Conservation (phyloP, 1,140 invertebrate species). For the Drosophila repletoides region DNA sequence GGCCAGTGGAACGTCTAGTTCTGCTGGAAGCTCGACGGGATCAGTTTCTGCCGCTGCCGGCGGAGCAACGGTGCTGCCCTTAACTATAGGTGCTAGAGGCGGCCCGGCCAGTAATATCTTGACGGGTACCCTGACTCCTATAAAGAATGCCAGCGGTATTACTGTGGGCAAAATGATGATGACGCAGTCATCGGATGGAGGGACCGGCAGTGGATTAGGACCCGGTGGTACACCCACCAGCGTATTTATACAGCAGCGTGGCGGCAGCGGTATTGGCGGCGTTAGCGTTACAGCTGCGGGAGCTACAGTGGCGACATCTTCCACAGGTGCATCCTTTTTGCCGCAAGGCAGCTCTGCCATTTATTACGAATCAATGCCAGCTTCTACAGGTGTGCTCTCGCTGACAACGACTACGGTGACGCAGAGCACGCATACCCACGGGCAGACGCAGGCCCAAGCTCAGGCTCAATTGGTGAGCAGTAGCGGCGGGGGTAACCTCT, state of each 20-base stretch:
- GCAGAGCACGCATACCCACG: conserved; percentile 57
- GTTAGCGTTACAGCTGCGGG: conserved; percentile 20
- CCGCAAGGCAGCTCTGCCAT: conserved; percentile 67
- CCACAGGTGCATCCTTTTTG: conserved; percentile 15
- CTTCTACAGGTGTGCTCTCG: conserved; percentile 76
- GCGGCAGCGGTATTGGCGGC: conserved; percentile 18
- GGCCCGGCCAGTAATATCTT: conserved; percentile 56
- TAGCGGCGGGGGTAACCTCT: conserved; percentile 47
- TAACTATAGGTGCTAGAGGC: conserved; percentile 68
- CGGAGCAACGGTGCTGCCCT: conserved; percentile 69
- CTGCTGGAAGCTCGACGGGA: conserved; percentile 35
- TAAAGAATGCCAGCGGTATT: conserved; percentile 70
- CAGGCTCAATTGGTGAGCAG: conserved; percentile 67
- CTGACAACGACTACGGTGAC: conserved; percentile 75
- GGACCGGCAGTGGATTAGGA: neutral
- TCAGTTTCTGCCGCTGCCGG: conserved; percentile 51
- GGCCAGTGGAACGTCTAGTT: conserved; percentile 47
- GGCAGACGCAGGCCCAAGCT: conserved; percentile 58
- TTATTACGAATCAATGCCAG: conserved; percentile 79
- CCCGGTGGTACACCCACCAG: conserved; percentile 30
- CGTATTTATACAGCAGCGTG: conserved; percentile 56
- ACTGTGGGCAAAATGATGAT: conserved; percentile 80
- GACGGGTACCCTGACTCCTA: conserved; percentile 72
- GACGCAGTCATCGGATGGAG: conserved; percentile 54
- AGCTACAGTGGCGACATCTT: conserved; percentile 24